Evolutionary conservation across 1,140 invertebrate genomes (phyloP).

Genomic region (Stenopsyche tienmushanensis): DNA sequence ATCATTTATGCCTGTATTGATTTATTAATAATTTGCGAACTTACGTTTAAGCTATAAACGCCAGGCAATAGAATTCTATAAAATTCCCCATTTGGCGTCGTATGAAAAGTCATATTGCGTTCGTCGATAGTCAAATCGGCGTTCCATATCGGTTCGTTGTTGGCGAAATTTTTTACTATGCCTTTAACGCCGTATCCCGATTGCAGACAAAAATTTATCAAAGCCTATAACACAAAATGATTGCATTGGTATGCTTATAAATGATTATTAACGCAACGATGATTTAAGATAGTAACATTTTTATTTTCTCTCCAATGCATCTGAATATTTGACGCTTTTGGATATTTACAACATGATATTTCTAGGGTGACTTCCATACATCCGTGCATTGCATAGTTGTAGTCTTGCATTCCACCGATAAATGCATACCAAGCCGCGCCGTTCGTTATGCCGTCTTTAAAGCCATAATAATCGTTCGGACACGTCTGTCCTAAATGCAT

Average conservation of each 20-base stretch:
- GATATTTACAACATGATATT: conserved; percentile 66
- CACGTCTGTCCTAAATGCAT: conserved; percentile 55
- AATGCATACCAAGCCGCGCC: conserved; percentile 63
- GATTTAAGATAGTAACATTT: conserved; percentile 17
- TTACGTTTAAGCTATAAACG: conserved; percentile 44
- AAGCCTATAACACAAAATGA: conserved; percentile 43
- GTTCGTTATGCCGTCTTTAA: conserved; percentile 61
- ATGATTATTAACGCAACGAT: neutral
- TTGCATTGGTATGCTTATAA: conserved; percentile 6
- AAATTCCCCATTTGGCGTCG: conserved; percentile 43
- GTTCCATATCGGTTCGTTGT: conserved; percentile 46
- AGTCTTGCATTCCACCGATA: conserved; percentile 67
- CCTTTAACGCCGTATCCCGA: conserved; percentile 54
- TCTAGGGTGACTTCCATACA: conserved; percentile 70
- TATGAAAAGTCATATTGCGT: conserved; percentile 46
- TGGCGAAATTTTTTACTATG: conserved; percentile 47
- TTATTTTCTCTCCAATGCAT: conserved; percentile 63
- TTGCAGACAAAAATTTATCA: conserved; percentile 46
- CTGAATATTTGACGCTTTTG: conserved; percentile 52
- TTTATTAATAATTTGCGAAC: conserved; percentile 4
- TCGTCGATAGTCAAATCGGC: conserved; percentile 51
- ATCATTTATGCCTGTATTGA: too few relatives aligned
- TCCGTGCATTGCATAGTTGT: conserved; percentile 65
- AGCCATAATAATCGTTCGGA: conserved; percentile 41
- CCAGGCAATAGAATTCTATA: conserved; percentile 47